Evolutionary conservation across 2,888 invertebrate genomes (phyloP).

Genomic region (Dryococelus australis): DNA sequence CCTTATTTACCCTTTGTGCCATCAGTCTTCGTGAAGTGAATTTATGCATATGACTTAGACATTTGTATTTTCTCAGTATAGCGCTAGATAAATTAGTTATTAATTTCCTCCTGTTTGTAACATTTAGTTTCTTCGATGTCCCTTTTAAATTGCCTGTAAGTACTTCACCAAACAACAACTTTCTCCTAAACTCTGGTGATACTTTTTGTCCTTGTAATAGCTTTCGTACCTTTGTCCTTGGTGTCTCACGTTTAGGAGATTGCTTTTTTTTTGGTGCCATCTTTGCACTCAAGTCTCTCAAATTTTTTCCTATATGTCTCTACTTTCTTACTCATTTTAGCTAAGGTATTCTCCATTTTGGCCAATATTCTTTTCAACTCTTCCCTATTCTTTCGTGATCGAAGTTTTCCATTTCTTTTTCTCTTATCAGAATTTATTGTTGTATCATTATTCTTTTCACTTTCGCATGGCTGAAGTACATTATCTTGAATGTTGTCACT

Average conservation of each 20-base stretch:
- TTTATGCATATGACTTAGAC: constrained; percentile 16
- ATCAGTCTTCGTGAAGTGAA: constrained; percentile 1
- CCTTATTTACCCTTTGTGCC: background rate
- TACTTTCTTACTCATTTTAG: background rate
- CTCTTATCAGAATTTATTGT: background rate
- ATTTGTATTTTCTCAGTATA: constrained; percentile 19
- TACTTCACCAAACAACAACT: constrained; percentile 19
- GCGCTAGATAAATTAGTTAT: background rate
- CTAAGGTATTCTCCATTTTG: background rate
- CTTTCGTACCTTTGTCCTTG: background rate
- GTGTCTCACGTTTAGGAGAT: constrained; percentile 13
- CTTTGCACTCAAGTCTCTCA: background rate
- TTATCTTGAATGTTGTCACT: background rate
- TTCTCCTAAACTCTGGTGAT: background rate
- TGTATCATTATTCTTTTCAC: background rate
- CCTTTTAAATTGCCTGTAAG: background rate
- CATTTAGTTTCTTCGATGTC: background rate
- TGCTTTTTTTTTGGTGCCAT: background rate
- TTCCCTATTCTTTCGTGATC: constrained; percentile 12
- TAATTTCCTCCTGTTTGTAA: constrained; percentile 16
- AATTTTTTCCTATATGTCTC: constrained; percentile 21
- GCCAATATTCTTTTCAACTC: background rate
- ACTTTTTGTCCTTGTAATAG: constrained; percentile 18
- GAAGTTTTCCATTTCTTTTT: background rate
- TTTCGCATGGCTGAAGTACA: background rate